These are phyloP conservation scores for Drosophila quinaria DNA, from an alignment of 2,888 invertebrate genomes.

Conservation along the genomic window DNA sequence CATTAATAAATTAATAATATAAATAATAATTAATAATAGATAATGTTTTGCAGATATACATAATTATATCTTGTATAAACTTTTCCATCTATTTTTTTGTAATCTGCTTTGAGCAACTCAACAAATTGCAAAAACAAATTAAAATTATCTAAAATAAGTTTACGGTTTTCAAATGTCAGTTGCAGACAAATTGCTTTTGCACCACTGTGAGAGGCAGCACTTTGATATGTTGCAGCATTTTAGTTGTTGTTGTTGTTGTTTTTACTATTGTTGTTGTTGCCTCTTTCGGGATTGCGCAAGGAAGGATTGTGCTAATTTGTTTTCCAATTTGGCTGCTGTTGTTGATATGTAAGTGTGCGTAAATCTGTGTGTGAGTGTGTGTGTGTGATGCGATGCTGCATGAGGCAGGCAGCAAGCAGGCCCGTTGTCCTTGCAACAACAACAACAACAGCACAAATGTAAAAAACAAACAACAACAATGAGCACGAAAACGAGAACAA, in stretches of 20 bases:
- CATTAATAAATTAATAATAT: too few species aligned
- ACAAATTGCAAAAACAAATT: constrained; percentile 1
- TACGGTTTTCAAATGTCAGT: constrained; percentile 7
- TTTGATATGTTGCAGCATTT: constrained; percentile 20
- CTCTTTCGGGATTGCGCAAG: constrained; percentile 52
- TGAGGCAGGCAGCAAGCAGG: constrained; percentile 7
- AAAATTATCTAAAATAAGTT: constrained; percentile 10
- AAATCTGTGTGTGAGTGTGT: constrained; percentile 19
- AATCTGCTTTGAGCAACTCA: not conserved
- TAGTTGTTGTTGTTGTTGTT: constrained; percentile 1
- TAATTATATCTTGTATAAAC: not conserved
- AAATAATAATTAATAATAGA: too few species aligned
- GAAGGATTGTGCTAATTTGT: constrained; percentile 75
- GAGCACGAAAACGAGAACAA: constrained; percentile 10
- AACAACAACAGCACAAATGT: constrained; percentile 20
- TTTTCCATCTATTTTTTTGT: not conserved
- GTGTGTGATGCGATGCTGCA: constrained; percentile 7
- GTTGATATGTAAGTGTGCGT: constrained; percentile 6
- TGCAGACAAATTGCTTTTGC: constrained; percentile 45
- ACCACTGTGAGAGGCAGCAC: constrained; percentile 44
- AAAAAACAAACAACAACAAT: constrained; percentile 19
- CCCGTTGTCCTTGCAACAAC: constrained; percentile 48
- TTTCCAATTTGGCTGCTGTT: constrained; percentile 66
- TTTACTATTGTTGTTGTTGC: constrained; percentile 14
- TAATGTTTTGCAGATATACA: too few species aligned